Evolutionary conservation across 2,113 vertebrate species (phyloP).

Genomic region (Ceyx margarethae): DNA sequence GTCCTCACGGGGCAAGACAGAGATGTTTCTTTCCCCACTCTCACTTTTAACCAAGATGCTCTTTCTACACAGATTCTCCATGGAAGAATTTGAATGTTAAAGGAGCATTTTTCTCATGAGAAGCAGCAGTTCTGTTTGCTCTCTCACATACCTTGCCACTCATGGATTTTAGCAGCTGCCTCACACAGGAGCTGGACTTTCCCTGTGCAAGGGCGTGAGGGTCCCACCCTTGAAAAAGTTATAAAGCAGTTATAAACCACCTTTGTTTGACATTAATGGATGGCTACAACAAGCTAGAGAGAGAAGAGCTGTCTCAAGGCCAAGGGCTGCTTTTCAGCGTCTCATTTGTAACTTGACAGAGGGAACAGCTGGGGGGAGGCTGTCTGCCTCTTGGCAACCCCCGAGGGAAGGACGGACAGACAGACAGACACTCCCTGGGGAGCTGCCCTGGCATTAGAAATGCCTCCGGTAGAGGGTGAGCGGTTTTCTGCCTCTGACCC

Average conservation of each 20-base stretch:
- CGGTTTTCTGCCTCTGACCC: constrained; percentile 73
- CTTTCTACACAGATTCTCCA: neutral
- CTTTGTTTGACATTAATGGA: constrained; percentile 64
- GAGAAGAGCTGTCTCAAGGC: constrained; percentile 73
- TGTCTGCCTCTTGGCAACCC: constrained; percentile 38
- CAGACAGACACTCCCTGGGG: constrained; percentile 49
- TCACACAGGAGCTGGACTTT: neutral
- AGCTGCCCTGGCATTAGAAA: constrained; percentile 77
- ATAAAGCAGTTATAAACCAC: constrained; percentile 33
- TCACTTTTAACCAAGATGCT: neutral
- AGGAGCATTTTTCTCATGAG: neutral
- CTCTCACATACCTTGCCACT: rapidly evolving
- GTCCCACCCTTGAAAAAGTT: neutral
- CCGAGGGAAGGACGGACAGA: constrained; percentile 34
- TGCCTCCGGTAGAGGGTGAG: constrained; percentile 57
- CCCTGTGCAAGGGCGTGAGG: neutral
- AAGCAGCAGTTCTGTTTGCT: neutral
- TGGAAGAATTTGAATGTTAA: neutral
- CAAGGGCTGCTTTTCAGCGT: constrained; percentile 77
- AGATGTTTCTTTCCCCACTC: too few relatives aligned
- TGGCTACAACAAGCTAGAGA: constrained; percentile 61
- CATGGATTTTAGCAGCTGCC: neutral
- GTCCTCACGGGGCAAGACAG: neutral
- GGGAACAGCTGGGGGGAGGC: constrained; percentile 75
- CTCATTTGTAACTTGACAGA: constrained; percentile 80